phyloP scores from a whole-genome alignment of 2,888 invertebrate genomes.

The Hemithea aestivaria region DNA sequence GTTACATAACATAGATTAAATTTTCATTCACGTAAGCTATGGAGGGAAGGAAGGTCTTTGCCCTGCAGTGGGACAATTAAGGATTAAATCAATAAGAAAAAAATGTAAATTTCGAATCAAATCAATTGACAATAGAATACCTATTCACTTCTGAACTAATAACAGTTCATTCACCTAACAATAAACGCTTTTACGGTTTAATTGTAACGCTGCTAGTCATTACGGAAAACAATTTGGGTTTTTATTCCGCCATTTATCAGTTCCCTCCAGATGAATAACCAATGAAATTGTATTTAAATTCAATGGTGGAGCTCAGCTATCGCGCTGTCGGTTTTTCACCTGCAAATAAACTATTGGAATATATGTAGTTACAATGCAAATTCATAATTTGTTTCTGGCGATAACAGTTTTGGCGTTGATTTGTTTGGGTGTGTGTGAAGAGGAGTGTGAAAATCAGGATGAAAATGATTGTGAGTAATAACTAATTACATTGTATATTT shows the following conservation, averaged over 20 bases:
- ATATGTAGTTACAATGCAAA: conserved; percentile 29
- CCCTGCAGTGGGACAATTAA: no score
- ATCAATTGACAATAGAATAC: no score
- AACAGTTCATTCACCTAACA: neutral
- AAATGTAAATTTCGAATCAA: no score
- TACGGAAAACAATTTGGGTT: conserved; percentile 12
- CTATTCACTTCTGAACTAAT: no score
- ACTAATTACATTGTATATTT: neutral
- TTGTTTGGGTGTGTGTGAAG: conserved; percentile 22
- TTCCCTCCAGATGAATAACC: conserved; percentile 7
- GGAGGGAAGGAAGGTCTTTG: no score
- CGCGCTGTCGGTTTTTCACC: conserved; percentile 24
- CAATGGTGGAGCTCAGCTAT: conserved; percentile 24
- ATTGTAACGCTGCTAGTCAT: conserved; percentile 1
- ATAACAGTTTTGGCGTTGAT: conserved; percentile 25
- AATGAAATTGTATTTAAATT: conserved; percentile 30
- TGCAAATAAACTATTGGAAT: conserved; percentile 28
- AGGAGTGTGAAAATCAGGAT: conserved; percentile 32
- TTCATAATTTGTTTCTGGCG: conserved; percentile 24
- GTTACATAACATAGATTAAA: no score
- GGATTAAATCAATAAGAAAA: no score
- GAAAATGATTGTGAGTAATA: conserved; percentile 35
- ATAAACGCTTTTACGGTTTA: neutral
- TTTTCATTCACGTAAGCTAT: no score
- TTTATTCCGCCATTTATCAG: conserved; percentile 13